phyloP scores from a whole-genome alignment of 2,113 vertebrate species.

The Gavialis gangeticus region DNA sequence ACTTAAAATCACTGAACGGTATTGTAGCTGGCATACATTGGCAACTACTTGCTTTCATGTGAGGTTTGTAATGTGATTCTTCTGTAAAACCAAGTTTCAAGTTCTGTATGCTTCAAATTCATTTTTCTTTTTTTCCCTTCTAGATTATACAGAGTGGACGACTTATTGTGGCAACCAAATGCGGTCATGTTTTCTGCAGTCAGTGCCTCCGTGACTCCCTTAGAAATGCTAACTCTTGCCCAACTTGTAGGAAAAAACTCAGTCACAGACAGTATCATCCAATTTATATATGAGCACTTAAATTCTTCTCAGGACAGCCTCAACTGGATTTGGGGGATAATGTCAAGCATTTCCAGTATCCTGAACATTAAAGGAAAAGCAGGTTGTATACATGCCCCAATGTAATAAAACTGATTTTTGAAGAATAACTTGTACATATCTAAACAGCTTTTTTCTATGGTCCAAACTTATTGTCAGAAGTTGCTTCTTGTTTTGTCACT shows the following conservation, averaged over 20 bases:
- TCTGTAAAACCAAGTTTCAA: background rate
- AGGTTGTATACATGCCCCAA: conserved; percentile 52
- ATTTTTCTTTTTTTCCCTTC: conserved; percentile 31
- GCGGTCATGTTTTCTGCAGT: conserved; percentile 96
- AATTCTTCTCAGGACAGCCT: conserved; percentile 58
- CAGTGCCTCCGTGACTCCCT: conserved; percentile 94
- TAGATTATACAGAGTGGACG: conserved; percentile 92
- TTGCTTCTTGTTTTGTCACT: conserved; percentile 37
- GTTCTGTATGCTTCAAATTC: background rate
- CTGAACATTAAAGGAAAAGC: conserved; percentile 55
- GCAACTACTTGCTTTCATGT: background rate
- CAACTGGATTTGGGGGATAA: conserved; percentile 36
- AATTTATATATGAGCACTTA: conserved; percentile 89
- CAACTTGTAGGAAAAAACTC: conserved; percentile 94
- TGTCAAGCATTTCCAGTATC: conserved; percentile 25
- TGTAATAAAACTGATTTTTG: conserved; percentile 10
- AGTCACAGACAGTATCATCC: conserved; percentile 94
- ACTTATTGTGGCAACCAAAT: conserved; percentile 93
- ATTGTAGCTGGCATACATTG: background rate
- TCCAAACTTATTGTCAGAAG: background rate
- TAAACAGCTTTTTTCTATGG: conserved; percentile 58
- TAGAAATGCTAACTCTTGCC: conserved; percentile 89
- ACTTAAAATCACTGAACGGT: background rate
- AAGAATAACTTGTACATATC: conserved; percentile 6
- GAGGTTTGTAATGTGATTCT: background rate